phyloP scores from a whole-genome alignment of 1,140 invertebrate genomes.

The Cotesia chilonis region DNA sequence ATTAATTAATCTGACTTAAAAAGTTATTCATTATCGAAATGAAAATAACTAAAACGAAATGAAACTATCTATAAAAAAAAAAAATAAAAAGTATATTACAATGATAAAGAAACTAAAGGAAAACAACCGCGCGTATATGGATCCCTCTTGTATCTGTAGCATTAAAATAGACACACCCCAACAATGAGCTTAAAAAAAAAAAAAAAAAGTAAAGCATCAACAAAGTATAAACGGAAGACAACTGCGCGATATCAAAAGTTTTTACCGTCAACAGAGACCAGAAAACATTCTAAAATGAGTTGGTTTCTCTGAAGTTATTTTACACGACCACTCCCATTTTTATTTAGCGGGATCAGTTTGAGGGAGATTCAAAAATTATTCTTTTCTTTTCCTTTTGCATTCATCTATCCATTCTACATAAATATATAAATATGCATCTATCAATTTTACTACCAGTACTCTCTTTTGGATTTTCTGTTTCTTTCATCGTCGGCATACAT shows the following conservation, averaged over 20 bases:
- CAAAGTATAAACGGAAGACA: constrained; percentile 9
- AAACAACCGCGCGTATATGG: too few relatives aligned
- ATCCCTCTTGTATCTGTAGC: not conserved
- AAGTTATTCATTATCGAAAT: too few relatives aligned
- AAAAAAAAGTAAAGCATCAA: not conserved
- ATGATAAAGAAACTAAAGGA: too few relatives aligned
- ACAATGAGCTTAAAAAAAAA: not conserved
- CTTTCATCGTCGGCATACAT: not conserved
- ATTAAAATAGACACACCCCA: not conserved
- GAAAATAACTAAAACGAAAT: too few relatives aligned
- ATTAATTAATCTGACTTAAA: too few relatives aligned
- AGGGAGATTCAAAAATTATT: not conserved
- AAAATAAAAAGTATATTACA: too few relatives aligned
- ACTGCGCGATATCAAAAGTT: constrained; percentile 9
- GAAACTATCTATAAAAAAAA: too few relatives aligned
- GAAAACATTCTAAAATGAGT: not conserved
- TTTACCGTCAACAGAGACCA: not conserved
- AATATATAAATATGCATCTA: too few relatives aligned
- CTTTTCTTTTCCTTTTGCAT: too few relatives aligned
- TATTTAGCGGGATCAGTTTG: constrained; percentile 13
- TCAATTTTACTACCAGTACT: not conserved
- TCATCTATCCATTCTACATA: too few relatives aligned
- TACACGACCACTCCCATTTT: constrained; percentile 8
- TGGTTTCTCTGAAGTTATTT: not conserved
- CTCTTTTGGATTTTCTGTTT: not conserved